Evolutionary conservation across 2,888 invertebrate species (phyloP).

Genomic region (Gryllus longicercus): DNA sequence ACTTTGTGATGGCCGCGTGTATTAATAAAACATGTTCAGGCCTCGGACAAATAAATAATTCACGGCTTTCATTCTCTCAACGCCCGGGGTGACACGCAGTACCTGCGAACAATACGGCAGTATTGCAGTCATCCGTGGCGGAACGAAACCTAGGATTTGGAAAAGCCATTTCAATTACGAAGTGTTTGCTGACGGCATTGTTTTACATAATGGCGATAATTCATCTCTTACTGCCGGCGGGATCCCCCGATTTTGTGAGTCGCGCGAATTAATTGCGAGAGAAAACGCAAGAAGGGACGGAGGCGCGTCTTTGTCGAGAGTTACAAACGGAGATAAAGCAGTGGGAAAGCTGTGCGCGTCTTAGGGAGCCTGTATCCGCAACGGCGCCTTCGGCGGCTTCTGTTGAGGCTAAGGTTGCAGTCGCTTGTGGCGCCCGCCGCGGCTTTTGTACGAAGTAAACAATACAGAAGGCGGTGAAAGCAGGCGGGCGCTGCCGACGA

Average conservation of each 20-base stretch:
- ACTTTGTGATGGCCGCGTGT: too few species aligned
- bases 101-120: too few species aligned
- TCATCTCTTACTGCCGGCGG: not conserved
- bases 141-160: not conserved
- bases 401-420: not conserved
- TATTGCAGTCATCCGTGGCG: too few species aligned
- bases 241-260: not conserved
- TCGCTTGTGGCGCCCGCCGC: not conserved
- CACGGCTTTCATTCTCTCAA: too few species aligned
- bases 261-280: not conserved
- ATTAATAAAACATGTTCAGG: too few species aligned
- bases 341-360: not conserved
- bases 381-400: not conserved
- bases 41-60: too few species aligned
- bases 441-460: not conserved
- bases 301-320: not conserved
- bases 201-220: not conserved
- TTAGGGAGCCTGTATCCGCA: not conserved
- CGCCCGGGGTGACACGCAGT: too few species aligned
- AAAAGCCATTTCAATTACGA: not conserved
- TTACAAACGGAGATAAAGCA: conserved; percentile 17
- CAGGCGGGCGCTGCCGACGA: not conserved
- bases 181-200: not conserved
- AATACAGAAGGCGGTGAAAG: not conserved
- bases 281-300: not conserved